Conservation (phyloP, 35 echinoderm and acorn worm genomes). For the Eucidaris tribuloides region DNA sequence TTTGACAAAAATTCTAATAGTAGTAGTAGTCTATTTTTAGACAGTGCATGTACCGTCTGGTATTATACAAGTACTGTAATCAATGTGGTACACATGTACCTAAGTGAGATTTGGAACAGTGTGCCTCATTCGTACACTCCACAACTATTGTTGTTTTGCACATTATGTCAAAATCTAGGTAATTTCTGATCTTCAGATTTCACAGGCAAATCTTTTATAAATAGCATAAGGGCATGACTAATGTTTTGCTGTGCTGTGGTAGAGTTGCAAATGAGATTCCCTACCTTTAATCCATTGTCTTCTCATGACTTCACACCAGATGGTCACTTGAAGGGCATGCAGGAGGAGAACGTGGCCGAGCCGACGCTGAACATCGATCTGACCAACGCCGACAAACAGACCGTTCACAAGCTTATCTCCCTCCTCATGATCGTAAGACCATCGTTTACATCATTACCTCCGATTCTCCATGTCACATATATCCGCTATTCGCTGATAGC, state of each 20-base stretch:
- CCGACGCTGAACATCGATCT: constrained; percentile 49
- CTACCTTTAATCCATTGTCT: too few species aligned
- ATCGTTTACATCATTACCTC: background rate
- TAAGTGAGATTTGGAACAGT: too few species aligned
- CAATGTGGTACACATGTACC: too few species aligned
- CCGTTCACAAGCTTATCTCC: constrained; percentile 81
- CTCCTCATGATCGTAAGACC: constrained; percentile 79
- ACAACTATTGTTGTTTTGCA: background rate
- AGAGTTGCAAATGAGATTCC: too few species aligned
- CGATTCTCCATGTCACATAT: too few species aligned
- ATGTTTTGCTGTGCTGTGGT: too few species aligned
- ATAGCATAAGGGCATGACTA: too few species aligned
- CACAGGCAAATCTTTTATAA: too few species aligned
- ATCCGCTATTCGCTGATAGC: too few species aligned
- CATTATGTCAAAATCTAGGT: background rate
- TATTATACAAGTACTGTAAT: too few species aligned
- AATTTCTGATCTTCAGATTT: too few species aligned
- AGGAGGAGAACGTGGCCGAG: constrained; percentile 63
- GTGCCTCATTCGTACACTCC: background rate
- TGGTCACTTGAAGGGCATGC: constrained; percentile 72
- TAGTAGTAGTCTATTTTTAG: too few species aligned
- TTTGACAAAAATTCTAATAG: background rate
- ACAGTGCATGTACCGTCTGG: background rate
- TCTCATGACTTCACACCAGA: constrained; percentile 32
- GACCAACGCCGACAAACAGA: constrained; percentile 89